Evolutionary conservation across 2,113 vertebrate species (phyloP).

Genomic region (Gnathonemus longibarbis): DNA sequence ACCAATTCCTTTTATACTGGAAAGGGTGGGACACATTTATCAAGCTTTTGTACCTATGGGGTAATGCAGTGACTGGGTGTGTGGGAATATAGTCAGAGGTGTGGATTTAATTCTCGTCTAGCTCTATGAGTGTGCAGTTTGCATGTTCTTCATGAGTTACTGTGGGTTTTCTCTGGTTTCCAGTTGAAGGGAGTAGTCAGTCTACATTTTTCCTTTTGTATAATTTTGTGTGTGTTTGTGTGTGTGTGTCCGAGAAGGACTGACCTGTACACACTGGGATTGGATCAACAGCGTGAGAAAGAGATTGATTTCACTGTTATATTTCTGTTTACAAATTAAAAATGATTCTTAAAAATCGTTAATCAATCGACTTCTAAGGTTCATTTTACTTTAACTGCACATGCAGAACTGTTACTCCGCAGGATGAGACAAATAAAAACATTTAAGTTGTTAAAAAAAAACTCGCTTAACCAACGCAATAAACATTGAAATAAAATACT

Average conservation of each 20-base stretch:
- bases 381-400: neutral
- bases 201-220: neutral
- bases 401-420: neutral
- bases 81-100: neutral
- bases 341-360: neutral
- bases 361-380: neutral
- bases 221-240: neutral
- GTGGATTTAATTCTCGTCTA: neutral
- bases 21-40: neutral
- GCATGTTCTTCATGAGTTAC: neutral
- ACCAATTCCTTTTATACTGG: neutral
- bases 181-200: neutral
- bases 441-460: neutral
- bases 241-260: neutral
- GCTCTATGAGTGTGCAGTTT: neutral
- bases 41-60: neutral
- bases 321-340: neutral
- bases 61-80: neutral
- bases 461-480: neutral
- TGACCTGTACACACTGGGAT: neutral
- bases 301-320: neutral
- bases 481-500: neutral
- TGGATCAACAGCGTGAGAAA: neutral
- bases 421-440: neutral
- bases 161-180: neutral